phyloP scores from a whole-genome alignment of 1,140 invertebrate genomes.

The Steinernema feltiae region DNA sequence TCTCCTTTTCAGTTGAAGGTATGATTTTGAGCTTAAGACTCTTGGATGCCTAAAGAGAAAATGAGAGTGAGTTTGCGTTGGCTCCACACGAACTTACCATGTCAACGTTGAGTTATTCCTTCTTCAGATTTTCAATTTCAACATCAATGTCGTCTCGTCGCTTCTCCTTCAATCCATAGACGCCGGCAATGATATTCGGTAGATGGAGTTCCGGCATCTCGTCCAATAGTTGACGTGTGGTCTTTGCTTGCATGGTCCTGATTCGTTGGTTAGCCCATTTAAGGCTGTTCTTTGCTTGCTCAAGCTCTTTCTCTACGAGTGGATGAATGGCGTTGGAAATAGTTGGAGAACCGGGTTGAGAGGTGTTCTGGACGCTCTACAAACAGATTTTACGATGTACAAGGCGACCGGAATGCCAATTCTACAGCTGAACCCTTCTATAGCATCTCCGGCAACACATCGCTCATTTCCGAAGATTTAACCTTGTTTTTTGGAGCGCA shows the following conservation, averaged over 20 bases:
- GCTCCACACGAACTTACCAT: not conserved
- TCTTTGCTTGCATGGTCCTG: not conserved
- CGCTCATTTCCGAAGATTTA: too few species aligned
- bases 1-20: not conserved
- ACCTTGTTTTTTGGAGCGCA: too few species aligned
- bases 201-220: conserved; percentile 5
- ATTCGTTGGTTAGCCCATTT: not conserved
- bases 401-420: too few species aligned
- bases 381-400: not conserved
- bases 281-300: not conserved
- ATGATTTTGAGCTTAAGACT: not conserved
- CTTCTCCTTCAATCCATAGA: not conserved
- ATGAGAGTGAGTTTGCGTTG: not conserved
- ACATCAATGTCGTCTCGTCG: not conserved
- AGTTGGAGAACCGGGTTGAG: not conserved
- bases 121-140: not conserved
- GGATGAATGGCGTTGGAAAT: not conserved
- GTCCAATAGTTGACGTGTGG: not conserved
- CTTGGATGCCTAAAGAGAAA: not conserved
- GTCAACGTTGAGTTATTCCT: not conserved
- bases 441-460: too few species aligned
- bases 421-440: too few species aligned
- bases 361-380: not conserved
- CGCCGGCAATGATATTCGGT: not conserved
- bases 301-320: not conserved